Evolutionary conservation across 2,888 invertebrate species (phyloP).

Genomic region (Agonopterix heracliana): DNA sequence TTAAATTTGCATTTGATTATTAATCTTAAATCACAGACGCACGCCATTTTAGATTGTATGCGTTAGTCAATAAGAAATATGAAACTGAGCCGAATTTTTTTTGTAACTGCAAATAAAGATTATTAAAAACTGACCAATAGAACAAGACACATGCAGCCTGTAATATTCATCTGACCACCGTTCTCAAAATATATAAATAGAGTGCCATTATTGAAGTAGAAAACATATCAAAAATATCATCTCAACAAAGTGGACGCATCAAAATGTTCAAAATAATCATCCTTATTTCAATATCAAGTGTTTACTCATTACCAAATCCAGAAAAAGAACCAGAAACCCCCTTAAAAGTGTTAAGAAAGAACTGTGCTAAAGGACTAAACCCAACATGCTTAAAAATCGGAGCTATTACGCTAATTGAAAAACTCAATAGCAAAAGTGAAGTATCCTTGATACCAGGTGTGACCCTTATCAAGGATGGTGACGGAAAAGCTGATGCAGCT

Average conservation of each 20-base stretch:
- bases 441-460: conserved; percentile 53
- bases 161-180: conserved; percentile 53
- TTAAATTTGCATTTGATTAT: conserved; percentile 13
- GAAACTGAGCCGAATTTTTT: conserved; percentile 1
- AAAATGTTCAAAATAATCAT: conserved; percentile 39
- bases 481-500: conserved; percentile 68
- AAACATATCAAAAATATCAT: conserved; percentile 20
- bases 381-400: conserved; percentile 45
- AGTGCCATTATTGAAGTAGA: conserved; percentile 30
- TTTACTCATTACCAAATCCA: conserved; percentile 35
- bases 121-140: conserved; percentile 17
- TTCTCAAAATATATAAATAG: conserved; percentile 50
- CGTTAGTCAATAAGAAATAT: no score
- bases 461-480: conserved; percentile 80
- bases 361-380: conserved; percentile 42
- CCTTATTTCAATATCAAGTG: conserved; percentile 24
- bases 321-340: conserved; percentile 26
- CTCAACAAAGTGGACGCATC: conserved; percentile 28
- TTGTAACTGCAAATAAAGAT: conserved; percentile 15
- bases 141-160: conserved; percentile 31
- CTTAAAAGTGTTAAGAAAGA: conserved; percentile 32
- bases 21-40: conserved; percentile 8
- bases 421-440: conserved; percentile 42
- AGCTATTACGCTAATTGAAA: conserved; percentile 41
- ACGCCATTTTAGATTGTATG: conserved; percentile 15